Evolutionary conservation across 2,113 vertebrate genomes (phyloP), one percentile per base, ranked within the genome.

Genomic region (Sterrhoptilus dennistouni): DNA sequence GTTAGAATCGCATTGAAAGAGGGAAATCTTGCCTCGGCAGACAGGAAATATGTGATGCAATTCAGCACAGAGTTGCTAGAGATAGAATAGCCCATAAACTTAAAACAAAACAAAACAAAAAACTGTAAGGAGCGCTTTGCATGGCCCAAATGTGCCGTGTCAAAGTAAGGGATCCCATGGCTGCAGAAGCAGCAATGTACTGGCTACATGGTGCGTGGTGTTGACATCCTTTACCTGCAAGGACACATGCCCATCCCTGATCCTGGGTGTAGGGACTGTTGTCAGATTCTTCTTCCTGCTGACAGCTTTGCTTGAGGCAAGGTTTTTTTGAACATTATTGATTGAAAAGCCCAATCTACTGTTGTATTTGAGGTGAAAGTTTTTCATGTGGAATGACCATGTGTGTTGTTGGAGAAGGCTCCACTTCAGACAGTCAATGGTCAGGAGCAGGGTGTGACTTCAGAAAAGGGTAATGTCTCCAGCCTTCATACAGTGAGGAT

Each of bases 41-140:
- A 92, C 76, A 87, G 90, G 61, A 96, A 95, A 86, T 92, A 69
- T 45, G 90, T 78, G 95, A 88, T 90, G 83, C 72, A 90, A 89
- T 94, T 83, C 69, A 87, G 61, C 52, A 52, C 42, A 49, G 88
- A 81, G 68, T 93, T 94, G 72, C 76, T 93, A 18, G 90, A 84
- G 85, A 93, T 93, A 92, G 76, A 93, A 89, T 92, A 88, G 72
- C 57, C 77, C 45, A 50, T 77, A 64, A 93, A 83, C 27, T 36
- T 57, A 65, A 50, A 54, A 71, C 60, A 66, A 56, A 20, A 56
- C 42, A 63, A 40, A 8, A 49, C 57, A 59, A 49, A 49, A 49
- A 49, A 23, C 4, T 11, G 3, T 28, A 68, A 68, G 69, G 72
- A 75, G 38, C 42, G 56, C 29, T 78, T 76, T 78, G n/a, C 77